A percentile compares a stretch with the other conserved stretches of the same genome.
phyloP scores from a whole-genome alignment of 2,113 vertebrate species.

The Psophia crepitans region DNA sequence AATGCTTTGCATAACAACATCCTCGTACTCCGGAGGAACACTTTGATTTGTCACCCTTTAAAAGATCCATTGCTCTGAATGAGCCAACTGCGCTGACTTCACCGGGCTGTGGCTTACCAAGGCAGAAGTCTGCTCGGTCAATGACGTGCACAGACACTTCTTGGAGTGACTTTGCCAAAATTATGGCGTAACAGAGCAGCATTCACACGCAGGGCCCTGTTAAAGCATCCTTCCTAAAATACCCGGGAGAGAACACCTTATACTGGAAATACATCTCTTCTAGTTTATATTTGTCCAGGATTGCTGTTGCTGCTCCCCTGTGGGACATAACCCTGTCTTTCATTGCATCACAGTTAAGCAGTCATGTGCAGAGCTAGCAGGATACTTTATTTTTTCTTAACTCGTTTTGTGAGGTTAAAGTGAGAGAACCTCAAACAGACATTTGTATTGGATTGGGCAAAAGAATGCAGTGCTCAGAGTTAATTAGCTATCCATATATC shows the following conservation, averaged over 20 bases:
- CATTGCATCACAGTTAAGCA: background rate
- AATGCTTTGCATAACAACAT: background rate
- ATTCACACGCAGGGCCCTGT: fast-evolving
- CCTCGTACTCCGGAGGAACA: background rate
- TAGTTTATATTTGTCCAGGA: background rate
- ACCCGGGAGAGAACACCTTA: background rate
- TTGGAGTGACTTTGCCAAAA: background rate
- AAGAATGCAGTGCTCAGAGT: background rate
- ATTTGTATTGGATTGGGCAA: background rate
- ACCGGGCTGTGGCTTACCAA: background rate
- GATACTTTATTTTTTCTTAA: background rate
- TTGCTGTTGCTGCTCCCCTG: background rate
- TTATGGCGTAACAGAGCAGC: background rate
- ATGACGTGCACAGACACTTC: background rate
- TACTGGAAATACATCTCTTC: background rate
- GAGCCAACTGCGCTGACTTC: background rate
- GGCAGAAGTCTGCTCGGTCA: background rate
- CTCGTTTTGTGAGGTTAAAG: background rate
- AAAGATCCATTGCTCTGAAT: background rate
- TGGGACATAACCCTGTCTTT: background rate
- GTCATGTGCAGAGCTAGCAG: background rate
- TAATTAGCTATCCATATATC: constrained; percentile 9
- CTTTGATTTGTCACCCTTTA: background rate
- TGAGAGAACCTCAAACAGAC: background rate
- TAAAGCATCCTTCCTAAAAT: background rate